These are phyloP conservation scores for Phoronis australis DNA, from an alignment of 2,888 invertebrate species.

Conservation along the genomic window DNA sequence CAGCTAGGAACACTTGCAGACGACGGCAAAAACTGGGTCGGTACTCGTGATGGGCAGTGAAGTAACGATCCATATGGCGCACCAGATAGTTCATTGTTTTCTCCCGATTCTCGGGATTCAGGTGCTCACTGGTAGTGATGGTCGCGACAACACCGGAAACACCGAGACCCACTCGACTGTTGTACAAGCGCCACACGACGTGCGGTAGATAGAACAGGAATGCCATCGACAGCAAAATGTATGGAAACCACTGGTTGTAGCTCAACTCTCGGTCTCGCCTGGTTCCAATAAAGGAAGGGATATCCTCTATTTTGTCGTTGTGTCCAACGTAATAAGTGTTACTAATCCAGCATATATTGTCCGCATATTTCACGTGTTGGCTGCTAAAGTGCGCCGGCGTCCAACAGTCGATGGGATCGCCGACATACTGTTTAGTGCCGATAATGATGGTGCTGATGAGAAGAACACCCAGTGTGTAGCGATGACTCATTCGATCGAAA, in stretches of 20 bases:
- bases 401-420: too few species aligned
- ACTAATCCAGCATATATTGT: too few species aligned
- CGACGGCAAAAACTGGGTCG: constrained; percentile 40
- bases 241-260: constrained; percentile 54
- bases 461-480: too few species aligned
- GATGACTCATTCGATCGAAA: too few species aligned
- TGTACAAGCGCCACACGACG: constrained; percentile 55
- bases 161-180: constrained; percentile 56
- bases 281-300: too few species aligned
- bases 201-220: constrained; percentile 56
- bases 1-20: constrained; percentile 37
- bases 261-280: too few species aligned
- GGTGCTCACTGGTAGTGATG: constrained; percentile 51
- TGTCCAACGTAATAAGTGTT: too few species aligned
- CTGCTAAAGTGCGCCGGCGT: too few species aligned
- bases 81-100: constrained; percentile 55
- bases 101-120: constrained; percentile 53
- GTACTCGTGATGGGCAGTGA: constrained; percentile 47
- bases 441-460: too few species aligned
- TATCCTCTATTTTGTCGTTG: too few species aligned
- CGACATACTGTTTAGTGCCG: too few species aligned
- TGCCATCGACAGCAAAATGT: constrained; percentile 53
- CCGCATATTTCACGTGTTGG: too few species aligned
- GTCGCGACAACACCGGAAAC: constrained; percentile 49
- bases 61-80: constrained; percentile 55